Evolutionary conservation across 2,888 invertebrate species (phyloP), one percentile per base, ranked within the genome.

Genomic region (Drosophila rubida): DNA sequence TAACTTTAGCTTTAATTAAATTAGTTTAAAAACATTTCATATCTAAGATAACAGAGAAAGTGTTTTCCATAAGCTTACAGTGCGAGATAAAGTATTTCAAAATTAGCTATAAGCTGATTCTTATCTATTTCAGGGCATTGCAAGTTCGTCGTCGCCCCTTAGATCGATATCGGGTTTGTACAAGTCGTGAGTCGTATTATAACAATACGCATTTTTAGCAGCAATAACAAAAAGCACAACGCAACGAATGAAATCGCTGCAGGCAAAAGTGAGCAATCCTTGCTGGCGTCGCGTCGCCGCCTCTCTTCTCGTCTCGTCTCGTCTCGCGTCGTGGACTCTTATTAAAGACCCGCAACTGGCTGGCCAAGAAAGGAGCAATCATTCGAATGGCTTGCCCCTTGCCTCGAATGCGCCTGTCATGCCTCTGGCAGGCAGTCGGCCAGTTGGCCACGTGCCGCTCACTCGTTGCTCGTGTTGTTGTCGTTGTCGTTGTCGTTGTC

Each of bases 401-500:
- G 25, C 53, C 25, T 16, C 49, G 37, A 41, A 67, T 51, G 75
- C 61, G 80, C 50, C 73, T 85, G 82, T 85, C 82, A 82, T 82
- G 80, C 79, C 75, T 53, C 51, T 69, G 60, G 74, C 75, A 62
- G 65, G 16, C 64, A 67, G 69, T 77, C 69, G 82, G 72, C 63
- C 80, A 71, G 78, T 68, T 77, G 67, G 82, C 84, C 82, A 83
- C 82, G 82, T 83, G 82, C 79, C 82, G 83, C 76, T 57, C 50
- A 59, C 49, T 44, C 13, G 14, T 22, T 27, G 19, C 19, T 19
- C 46, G 30, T 46, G 55, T 16, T 30, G 22, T 44, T 41, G 46
- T 53, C 39, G 27, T 9, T 32, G 44, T 25, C 14, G 61, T 7
- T 1, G 49, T 41, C 8, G 61, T 30, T 41, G 53, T 46, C 9